Base-by-base conservation (phyloP, 1,140 invertebrate species). In the Thaumatotibia leucotreta region DNA sequence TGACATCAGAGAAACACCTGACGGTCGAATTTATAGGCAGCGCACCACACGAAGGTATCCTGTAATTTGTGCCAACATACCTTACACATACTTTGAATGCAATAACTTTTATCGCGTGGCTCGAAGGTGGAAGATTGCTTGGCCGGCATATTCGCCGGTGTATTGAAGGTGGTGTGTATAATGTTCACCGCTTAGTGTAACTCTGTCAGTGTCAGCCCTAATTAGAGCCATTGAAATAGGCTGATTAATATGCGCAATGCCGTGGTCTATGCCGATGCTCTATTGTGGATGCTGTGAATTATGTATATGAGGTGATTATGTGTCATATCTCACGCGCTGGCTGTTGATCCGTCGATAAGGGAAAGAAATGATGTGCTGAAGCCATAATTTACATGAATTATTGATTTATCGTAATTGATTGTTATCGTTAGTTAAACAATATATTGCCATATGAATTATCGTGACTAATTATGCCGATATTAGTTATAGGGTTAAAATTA, bases 161-260 rank as follows among this genome's bases (percentile, higher is more conserved):
- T 27, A 29, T 14, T 58, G 23, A 20, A 58, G 24, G 27, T 58
- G 52, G 52, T 58, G 52, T 58, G 52, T 81, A 77, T 79, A 81
- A 80, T 76, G 73, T 74, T 74, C 72, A 65, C 68, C 76, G 79
- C 73, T 83, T 85, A 83, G 79, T 75, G 83, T 85, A 80, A 82
- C 84, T 79, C 81, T 82, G 83, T 83, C 79, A 83, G 72, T 81
- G 82, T 82, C 83, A 87, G 80, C 61, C 74, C 74, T 88, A 87
- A 87, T 87, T 87, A 87, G 75, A 80, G 77, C 83, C 77, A 86
- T 88, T 88, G 76, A 87, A 80, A 84, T 83, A 73, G 80, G 77
- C 79, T 88, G 82, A 88, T 88, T 87, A 88, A 86, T 88, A 88
- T 88, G 83, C 86, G 71, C 66, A 70, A 69, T 76, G 76, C 69